phyloP scores from a whole-genome alignment of 2,888 invertebrate species.

The Erebia aethiops region DNA sequence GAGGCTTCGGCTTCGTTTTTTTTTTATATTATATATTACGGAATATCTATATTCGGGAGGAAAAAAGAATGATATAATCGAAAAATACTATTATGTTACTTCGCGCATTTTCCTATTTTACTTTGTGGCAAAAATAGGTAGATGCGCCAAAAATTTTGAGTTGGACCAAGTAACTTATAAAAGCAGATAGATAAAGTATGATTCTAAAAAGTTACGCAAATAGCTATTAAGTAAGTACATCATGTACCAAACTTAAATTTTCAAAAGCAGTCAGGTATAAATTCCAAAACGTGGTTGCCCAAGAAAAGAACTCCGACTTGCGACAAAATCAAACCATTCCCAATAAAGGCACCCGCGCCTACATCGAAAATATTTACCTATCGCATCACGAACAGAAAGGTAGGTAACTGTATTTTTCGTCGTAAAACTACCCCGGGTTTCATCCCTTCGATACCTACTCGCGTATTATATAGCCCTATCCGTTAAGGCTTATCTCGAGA shows the following conservation, averaged over 20 bases:
- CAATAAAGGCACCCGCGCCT: conserved; percentile 46
- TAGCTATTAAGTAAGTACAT: background rate
- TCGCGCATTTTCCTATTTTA: no score
- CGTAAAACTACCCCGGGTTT: conserved; percentile 68
- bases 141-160: no score
- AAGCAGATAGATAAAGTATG: no score
- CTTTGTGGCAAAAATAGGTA: no score
- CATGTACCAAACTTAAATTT: no score
- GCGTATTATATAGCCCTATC: conserved; percentile 51
- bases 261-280: background rate
- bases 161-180: no score
- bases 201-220: no score
- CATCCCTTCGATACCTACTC: conserved; percentile 52
- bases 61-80: no score
- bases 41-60: no score
- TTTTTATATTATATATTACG: no score
- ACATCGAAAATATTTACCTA: conserved; percentile 57
- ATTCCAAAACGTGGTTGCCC: conserved; percentile 19
- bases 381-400: conserved; percentile 57
- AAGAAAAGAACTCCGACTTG: conserved; percentile 27
- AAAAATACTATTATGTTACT: no score
- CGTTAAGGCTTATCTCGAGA: conserved; percentile 53
- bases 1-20: no score
- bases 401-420: conserved; percentile 62
- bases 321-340: conserved; percentile 49